Base-by-base conservation (phyloP, 2,888 invertebrate genomes). In the Ametastegia equiseti region DNA sequence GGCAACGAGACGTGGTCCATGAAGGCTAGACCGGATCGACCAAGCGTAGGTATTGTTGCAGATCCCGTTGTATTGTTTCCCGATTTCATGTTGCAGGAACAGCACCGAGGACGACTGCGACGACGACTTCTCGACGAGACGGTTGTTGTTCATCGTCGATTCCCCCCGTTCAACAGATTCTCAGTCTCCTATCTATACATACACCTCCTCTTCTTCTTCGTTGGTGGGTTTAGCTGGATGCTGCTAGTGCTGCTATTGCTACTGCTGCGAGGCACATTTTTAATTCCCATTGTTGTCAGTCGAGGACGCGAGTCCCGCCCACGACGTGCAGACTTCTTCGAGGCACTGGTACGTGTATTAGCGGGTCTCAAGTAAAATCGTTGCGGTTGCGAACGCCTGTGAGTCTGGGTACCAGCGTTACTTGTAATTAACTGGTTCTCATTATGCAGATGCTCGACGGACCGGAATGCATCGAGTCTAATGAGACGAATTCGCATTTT, bases 371-470 rank as follows among this genome's bases (percentile, higher is more conserved):
- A 33, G 13, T 15, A 54, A 60, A 60, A 60, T 30, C 30, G 30
- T 39, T 54, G 69, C 75, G 81, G 69, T 57, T 39, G n/a, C 15
- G 42, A 50, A 50, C 54, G 36, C 47, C 50, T 75, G 11, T 30
- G 75, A 84, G 83, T 71, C 80, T 69, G 67, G 73, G 30, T 39
- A 57, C 84, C 84, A n/a, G 84, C 83, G 86, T 85, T 84, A 87
- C 86, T 88, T 87, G 88, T 89, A 90, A 90, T 90, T 90, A 90
- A 90, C 90, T 87, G 88, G 88, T 89, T 88, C 90, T 90, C 90
- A 90, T 90, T 90, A 90, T 87, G 88, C 86, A 87, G 89, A 87
- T 87, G 30, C 30, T 60, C 60, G 15, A 86, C 87, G 82, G 79
- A 36, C 84, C 83, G 84, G 83, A 60, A 60, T 60, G 30, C 60